Evolutionary conservation across 2,888 invertebrate species (phyloP).

Genomic region (Ormyrus nitidulus): DNA sequence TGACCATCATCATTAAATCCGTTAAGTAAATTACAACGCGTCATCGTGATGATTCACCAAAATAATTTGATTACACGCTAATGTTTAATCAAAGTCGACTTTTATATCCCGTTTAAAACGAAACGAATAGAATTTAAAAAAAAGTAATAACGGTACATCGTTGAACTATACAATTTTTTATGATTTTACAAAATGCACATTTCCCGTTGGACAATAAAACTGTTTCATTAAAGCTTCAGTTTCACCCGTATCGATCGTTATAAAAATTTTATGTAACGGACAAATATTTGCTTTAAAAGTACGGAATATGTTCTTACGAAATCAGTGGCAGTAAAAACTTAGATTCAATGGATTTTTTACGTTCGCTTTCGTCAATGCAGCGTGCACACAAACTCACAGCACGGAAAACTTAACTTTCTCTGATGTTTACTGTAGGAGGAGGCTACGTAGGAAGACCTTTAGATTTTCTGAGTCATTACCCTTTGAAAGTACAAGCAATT

Average conservation of each 20-base stretch:
- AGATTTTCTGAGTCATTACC: constrained; percentile 47
- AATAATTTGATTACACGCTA: constrained; percentile 25
- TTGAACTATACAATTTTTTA: no score
- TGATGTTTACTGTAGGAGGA: constrained; percentile 8
- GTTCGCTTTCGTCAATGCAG: not conserved
- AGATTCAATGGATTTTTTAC: not conserved
- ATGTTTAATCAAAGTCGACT: not conserved
- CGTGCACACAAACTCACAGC: not conserved
- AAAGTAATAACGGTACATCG: no score
- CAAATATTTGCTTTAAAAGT: no score
- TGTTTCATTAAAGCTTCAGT: not conserved
- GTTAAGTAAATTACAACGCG: constrained; percentile 24
- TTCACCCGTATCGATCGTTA: not conserved
- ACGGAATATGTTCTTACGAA: no score
- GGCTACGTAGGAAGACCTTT: not conserved
- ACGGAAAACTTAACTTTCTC: constrained; percentile 30
- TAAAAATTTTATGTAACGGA: no score
- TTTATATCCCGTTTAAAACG: not conserved
- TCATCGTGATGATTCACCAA: constrained; percentile 26
- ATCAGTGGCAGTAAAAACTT: no score
- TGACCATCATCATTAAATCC: constrained; percentile 3
- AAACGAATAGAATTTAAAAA: not conserved
- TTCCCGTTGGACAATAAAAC: not conserved
- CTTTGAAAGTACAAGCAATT: constrained; percentile 33
- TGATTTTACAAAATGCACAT: not conserved